Evolutionary conservation across 1,140 invertebrate genomes (phyloP), one percentile per base, ranked within the genome.

Genomic region (Heliothis virescens): DNA sequence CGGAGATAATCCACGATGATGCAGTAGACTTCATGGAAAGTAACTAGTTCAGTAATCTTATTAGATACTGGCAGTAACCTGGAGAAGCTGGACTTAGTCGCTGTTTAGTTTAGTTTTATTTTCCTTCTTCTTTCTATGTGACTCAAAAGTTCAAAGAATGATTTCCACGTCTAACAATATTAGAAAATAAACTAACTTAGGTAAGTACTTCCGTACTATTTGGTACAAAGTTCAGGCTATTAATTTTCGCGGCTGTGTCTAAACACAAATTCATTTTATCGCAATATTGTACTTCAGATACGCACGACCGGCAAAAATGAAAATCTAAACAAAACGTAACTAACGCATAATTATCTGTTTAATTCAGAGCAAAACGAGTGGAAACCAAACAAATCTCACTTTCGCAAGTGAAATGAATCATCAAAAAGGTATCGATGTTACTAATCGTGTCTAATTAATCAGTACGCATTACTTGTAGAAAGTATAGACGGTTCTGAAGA

Each of bases 381-480:
- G 67, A 55, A 75, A 81, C 55, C 57, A 80, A 79, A 84, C 73
- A 85, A 83, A 86, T 85, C 67, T 86, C 81, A 87, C 84, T 90
- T 87, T 88, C 84, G 86, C 83, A 82, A 85, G 75, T 74, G 74
- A 83, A 67, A 72, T 81, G 83, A 89, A 85, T 86, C 81, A 82
- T 82, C 77, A 72, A 81, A 71, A 82, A 85, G 85, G 83, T 86
- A 82, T 85, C 85, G 83, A 83, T 86, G 82, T 87, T 88, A 85
- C 81, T 87, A 91, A 94, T 94, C 92, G 91, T 89, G 87, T 87
- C 88, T 92, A 93, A 94, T 94, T 94, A 94, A 94, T 94, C 91
- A 91, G 88, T 91, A 91, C 90, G 90, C 89, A 93, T 91, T 91
- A 89, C 85, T 81, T 82, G 82, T 92, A 94, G 92, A 94, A 94